Percentiles rank a stretch among this genome's conserved stretches.
Evolutionary conservation across 2,113 vertebrate species (phyloP).

Genomic region (Elephantulus edwardii): DNA sequence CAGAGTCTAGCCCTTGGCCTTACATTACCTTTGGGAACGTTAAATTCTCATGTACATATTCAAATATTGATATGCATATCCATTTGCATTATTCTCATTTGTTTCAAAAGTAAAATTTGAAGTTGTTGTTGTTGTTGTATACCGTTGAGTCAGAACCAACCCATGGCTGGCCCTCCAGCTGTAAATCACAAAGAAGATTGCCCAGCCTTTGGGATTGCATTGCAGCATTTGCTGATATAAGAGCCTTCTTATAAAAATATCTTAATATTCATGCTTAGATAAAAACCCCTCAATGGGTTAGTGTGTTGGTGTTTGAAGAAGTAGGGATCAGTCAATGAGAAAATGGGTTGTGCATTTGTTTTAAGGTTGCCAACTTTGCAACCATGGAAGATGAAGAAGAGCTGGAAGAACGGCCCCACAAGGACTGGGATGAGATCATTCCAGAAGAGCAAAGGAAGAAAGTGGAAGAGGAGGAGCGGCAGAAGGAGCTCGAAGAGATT

Average conservation of each 20-base stretch:
- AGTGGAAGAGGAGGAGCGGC: conserved; percentile 95
- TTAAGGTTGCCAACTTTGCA: conserved; percentile 97
- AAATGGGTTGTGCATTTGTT: conserved; percentile 38
- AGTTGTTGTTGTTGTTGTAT: no score
- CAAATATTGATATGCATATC: not conserved
- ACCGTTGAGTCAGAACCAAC: no score
- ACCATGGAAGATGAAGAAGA: conserved; percentile 95
- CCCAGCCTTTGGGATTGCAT: no score
- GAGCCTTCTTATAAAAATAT: not conserved
- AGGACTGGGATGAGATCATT: conserved; percentile 97
- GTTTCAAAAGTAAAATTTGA: not conserved
- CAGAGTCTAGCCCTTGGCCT: not conserved
- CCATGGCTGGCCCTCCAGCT: no score
- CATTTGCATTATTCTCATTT: not conserved
- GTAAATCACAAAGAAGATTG: no score
- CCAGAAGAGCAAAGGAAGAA: conserved; percentile 94
- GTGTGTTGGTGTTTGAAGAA: not conserved
- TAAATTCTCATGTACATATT: not conserved
- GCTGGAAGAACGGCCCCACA: conserved; percentile 86
- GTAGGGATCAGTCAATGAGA: not conserved
- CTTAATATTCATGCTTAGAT: not conserved
- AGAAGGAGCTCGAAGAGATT: conserved; percentile 97
- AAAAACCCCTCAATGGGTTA: not conserved
- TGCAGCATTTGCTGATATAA: no score
- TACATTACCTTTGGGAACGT: not conserved